Percentiles rank a stretch among this genome's conserved stretches.
Conservation (phyloP, 35 echinoderm and acorn worm genomes). For the Amphiura filiformis region DNA sequence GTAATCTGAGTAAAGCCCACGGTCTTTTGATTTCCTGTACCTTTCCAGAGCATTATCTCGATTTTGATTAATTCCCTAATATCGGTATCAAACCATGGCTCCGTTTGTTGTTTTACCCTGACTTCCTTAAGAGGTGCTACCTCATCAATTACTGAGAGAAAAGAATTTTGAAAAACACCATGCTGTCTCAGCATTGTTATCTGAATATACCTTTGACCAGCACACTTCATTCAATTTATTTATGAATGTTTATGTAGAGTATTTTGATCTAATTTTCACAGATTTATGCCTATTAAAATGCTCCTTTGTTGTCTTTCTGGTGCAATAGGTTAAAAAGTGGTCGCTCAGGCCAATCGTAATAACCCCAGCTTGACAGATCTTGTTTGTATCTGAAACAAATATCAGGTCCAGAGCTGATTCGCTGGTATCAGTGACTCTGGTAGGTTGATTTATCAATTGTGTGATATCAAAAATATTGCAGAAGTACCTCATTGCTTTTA, state of each 20-base stretch:
- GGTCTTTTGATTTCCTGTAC: neutral
- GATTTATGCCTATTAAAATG: neutral
- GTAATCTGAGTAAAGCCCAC: neutral
- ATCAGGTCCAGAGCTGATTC: neutral
- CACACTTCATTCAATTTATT: neutral
- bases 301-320: neutral
- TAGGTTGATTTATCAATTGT: neutral
- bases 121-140: neutral
- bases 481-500: neutral
- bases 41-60: neutral
- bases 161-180: neutral
- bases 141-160: neutral
- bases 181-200: neutral
- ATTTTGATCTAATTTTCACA: neutral
- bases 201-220: neutral
- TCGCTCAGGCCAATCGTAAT: neutral
- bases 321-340: neutral
- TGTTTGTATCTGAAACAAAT: neutral
- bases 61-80: neutral
- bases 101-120: neutral
- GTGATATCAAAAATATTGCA: neutral
- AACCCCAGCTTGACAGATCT: neutral
- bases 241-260: neutral
- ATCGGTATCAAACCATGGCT: neutral
- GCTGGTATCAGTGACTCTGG: neutral